phyloP scores from a whole-genome alignment of 2,797 vertebrate species.

The Gambelia wislizenii region DNA sequence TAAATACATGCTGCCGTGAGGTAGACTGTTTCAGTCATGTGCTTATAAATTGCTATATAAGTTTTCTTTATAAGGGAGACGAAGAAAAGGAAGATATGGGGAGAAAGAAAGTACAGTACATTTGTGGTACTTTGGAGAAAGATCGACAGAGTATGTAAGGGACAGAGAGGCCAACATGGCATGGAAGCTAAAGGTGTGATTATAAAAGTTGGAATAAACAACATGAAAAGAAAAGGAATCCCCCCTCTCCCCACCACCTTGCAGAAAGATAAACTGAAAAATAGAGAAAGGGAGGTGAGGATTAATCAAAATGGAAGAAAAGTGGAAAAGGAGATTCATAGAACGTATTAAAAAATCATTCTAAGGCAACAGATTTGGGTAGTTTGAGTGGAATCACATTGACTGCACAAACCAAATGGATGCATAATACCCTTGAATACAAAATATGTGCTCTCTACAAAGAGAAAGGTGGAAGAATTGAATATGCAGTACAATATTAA shows the following conservation, averaged over 20 bases:
- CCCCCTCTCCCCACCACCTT: too few relatives aligned
- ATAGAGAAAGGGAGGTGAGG: neutral
- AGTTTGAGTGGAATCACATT: neutral
- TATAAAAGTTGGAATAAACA: neutral
- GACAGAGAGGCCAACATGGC: fast-evolving
- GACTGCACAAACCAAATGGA: neutral
- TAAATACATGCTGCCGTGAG: neutral
- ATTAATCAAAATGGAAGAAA: fast-evolving
- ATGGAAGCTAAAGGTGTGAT: neutral
- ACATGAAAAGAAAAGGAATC: neutral
- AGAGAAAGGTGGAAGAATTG: neutral
- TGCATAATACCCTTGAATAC: constrained; percentile 7
- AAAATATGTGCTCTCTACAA: neutral
- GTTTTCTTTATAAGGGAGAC: neutral
- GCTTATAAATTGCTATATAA: neutral
- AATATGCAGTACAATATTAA: constrained; percentile 4
- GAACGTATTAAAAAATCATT: neutral
- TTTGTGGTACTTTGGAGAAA: neutral
- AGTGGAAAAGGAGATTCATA: neutral
- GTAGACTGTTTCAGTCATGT: neutral
- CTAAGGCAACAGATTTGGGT: neutral
- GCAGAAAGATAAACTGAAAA: neutral
- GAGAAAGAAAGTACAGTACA: neutral
- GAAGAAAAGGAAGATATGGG: neutral
- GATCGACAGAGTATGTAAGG: neutral